Base-by-base conservation (phyloP, 1,140 invertebrate genomes). In the Mamestra configurata region DNA sequence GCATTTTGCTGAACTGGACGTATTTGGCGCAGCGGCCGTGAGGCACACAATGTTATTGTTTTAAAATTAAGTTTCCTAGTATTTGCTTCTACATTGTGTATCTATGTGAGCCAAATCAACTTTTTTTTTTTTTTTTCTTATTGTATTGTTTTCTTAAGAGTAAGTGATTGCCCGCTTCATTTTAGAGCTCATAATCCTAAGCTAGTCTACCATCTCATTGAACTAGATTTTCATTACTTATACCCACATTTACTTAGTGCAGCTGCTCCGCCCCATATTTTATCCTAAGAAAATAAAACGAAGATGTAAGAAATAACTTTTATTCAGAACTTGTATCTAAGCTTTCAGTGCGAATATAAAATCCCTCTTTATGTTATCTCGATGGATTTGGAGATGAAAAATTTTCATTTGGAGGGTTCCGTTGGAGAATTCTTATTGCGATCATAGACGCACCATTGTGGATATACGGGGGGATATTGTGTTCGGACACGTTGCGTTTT, bases 281-380 rank as follows among this genome's bases (percentile, higher is more conserved):
- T 66, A 64, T 64, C 24, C 18, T 61, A 61, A 61, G 57, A 64
- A 37, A 64, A 37, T 66, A 66, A 66, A 40, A 66, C 20, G 31
- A 11, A 57, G 53, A 59, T 59, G 24, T 66, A 43, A 24, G 37
- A 22, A 22, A 70, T 49, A 27, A 70, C 20, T 70, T 70, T 53
- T 71, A 71, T 71, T 35, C 46, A 53, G 37, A 31, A 71, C n/a
- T 35, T 53, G 24, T 71, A 51, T 53, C 18, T 43, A 46, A 24
- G 66, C 40, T 70, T 71, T 71, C 46, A 71, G 37, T n/a, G 68
- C 49, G 24, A 53, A 71, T 51, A 53, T 71, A 51, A 71, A 71
- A 71, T 51, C 13, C 68, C 68, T 71, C 46, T 71, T 71, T 71
- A 71, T 35, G 27, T 31, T 53, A 71, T 71, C 20, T 20, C 46